These are phyloP conservation scores for Sabellastarte sp. DNA, from an alignment of 2,888 invertebrate genomes.

Conservation along the genomic window DNA sequence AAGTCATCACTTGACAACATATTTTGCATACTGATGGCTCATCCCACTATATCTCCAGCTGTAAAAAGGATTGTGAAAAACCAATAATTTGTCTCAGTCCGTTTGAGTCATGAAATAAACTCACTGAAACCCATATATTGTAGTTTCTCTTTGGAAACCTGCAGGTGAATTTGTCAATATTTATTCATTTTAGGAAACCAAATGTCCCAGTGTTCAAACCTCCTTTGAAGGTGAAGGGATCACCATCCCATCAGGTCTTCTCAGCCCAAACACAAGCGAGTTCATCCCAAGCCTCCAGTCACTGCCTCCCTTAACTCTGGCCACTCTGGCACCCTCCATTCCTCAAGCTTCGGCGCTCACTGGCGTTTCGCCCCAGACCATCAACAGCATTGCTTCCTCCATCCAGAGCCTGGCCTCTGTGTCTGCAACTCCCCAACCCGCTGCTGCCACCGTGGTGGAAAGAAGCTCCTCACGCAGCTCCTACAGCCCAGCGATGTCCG, in stretches of 20 bases:
- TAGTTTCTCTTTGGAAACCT: no score
- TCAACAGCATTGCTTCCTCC: conserved; percentile 22
- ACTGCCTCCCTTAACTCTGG: conserved; percentile 13
- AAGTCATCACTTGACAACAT: no score
- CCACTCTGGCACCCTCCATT: conserved; percentile 10
- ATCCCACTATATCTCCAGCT: no score
- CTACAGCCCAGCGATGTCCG: conserved; percentile 57
- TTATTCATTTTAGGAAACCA: no score
- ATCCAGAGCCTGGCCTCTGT: conserved; percentile 22
- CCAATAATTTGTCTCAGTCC: no score
- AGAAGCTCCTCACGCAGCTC: conserved; percentile 46
- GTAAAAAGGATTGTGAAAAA: no score
- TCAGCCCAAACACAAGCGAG: conserved; percentile 33
- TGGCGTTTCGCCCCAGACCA: conserved; percentile 16
- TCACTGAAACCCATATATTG: no score
- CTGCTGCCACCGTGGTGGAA: conserved; percentile 19
- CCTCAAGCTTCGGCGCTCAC: background rate
- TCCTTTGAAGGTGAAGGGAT: conserved; percentile 58
- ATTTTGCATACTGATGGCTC: no score
- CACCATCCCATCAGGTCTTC: conserved; percentile 43
- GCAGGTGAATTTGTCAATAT: no score
- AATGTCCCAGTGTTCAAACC: no score
- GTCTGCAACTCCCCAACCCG: background rate
- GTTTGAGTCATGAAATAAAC: no score
- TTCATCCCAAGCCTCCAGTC: conserved; percentile 1